phyloP scores from a whole-genome alignment of 1,140 invertebrate genomes.

The Microplitis demolitor region DNA sequence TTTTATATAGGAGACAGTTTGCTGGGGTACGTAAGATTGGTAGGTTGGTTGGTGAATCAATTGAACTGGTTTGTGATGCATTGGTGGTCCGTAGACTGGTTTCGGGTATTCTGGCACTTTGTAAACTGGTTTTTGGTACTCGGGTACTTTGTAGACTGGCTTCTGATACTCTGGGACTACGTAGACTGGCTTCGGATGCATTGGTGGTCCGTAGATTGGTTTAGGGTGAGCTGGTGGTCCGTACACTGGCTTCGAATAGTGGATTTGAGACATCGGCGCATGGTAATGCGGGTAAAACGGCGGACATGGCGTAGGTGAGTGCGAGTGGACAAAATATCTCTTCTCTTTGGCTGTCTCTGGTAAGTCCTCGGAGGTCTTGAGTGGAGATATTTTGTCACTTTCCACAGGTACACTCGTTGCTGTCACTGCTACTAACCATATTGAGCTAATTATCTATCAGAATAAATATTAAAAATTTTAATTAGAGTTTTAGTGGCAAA shows the following conservation, averaged over 20 bases:
- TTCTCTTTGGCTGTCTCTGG: conserved; percentile 38
- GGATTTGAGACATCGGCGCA: conserved; percentile 31
- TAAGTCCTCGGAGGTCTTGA: background rate
- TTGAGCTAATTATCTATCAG: too few relatives aligned
- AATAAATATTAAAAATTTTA: too few relatives aligned
- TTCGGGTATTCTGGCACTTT: conserved; percentile 24
- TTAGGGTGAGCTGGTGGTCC: conserved; percentile 31
- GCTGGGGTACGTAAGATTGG: conserved; percentile 29
- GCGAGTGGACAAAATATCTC: conserved; percentile 31
- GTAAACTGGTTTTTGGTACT: conserved; percentile 13
- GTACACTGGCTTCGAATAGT: conserved; percentile 35
- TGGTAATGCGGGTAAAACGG: conserved; percentile 37
- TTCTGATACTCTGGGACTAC: conserved; percentile 23
- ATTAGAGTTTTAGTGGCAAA: too few relatives aligned
- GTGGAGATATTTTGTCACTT: background rate
- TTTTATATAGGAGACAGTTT: conserved; percentile 38
- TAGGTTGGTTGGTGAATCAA: conserved; percentile 35
- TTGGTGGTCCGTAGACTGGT: conserved; percentile 12
- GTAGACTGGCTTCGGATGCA: background rate
- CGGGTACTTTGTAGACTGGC: conserved; percentile 9
- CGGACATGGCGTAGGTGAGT: conserved; percentile 44
- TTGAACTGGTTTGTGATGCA: conserved; percentile 14
- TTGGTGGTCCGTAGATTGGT: background rate
- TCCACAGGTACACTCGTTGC: too few relatives aligned
- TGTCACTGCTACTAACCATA: conserved; percentile 40